These are phyloP conservation scores for Drosophila kuntzei DNA, from an alignment of 2,888 invertebrate genomes.

Conservation along the genomic window DNA sequence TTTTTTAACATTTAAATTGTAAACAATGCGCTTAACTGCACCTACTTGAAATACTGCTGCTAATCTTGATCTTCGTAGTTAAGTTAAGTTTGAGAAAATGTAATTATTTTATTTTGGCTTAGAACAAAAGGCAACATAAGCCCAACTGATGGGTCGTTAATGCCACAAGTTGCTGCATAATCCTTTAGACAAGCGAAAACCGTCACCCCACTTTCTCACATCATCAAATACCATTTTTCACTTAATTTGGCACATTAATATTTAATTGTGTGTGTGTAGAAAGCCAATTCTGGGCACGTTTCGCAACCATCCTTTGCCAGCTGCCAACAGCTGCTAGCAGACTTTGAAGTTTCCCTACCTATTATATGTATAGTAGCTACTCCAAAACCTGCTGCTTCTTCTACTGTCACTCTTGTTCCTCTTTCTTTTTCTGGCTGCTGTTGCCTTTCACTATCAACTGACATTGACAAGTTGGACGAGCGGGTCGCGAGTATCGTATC, in stretches of 20 bases:
- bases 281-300: conserved; percentile 63
- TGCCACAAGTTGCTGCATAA: conserved; percentile 70
- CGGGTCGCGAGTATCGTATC: conserved; percentile 33
- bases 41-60: neutral
- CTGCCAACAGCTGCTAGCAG: conserved; percentile 72
- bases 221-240: conserved; percentile 66
- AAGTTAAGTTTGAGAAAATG: conserved; percentile 6
- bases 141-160: conserved; percentile 49
- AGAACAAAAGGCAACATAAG: conserved; percentile 48
- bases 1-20: neutral
- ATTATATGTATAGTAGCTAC: neutral
- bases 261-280: conserved; percentile 63
- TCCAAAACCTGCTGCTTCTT: conserved; percentile 5
- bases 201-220: neutral
- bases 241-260: conserved; percentile 78
- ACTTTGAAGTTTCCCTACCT: conserved; percentile 41
- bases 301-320: conserved; percentile 51
- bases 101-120: conserved; percentile 40
- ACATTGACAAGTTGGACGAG: conserved; percentile 68
- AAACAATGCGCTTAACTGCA: neutral
- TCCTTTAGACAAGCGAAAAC: conserved; percentile 54
- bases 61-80: neutral
- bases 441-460: conserved; percentile 71
- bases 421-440: neutral
- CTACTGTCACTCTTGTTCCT: neutral